Percentiles rank a stretch among this genome's conserved stretches.
These are phyloP conservation scores for Oreocharis arfaki DNA, from an alignment of 2,113 vertebrate species.

Conservation along the genomic window DNA sequence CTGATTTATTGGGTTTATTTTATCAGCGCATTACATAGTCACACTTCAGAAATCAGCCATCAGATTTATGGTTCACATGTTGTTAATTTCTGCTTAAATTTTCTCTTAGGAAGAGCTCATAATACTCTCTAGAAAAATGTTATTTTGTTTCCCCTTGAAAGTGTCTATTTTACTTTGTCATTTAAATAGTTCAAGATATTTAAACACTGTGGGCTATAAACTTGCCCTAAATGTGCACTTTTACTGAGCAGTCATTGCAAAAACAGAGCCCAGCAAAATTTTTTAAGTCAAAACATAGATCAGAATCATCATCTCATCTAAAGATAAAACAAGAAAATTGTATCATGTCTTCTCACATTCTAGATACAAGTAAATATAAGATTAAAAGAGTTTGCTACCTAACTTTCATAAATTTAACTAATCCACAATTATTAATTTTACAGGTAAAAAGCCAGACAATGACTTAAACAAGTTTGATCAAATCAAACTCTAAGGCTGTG, in stretches of 20 bases:
- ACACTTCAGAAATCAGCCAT: slow-evolving; percentile 24
- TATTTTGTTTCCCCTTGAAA: neutral
- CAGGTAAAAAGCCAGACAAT: neutral
- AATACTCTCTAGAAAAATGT: neutral
- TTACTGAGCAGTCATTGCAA: neutral
- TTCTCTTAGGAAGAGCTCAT: neutral
- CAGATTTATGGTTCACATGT: neutral
- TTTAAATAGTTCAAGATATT: neutral
- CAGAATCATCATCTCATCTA: neutral
- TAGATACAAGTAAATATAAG: neutral
- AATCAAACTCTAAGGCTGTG: neutral
- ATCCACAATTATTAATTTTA: neutral
- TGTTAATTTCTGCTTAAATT: neutral
- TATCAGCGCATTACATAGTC: slow-evolving; percentile 16
- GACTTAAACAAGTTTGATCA: neutral
- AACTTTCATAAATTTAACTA: neutral
- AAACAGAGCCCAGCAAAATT: neutral
- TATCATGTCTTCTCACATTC: neutral
- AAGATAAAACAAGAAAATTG: neutral
- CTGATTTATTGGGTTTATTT: slow-evolving; percentile 22
- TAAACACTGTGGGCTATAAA: neutral
- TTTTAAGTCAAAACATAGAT: neutral
- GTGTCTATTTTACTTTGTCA: neutral
- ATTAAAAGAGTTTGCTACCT: neutral
- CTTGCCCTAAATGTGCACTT: neutral